Conservation (phyloP, 1,140 invertebrate genomes). For the Diorhabda elongata region DNA sequence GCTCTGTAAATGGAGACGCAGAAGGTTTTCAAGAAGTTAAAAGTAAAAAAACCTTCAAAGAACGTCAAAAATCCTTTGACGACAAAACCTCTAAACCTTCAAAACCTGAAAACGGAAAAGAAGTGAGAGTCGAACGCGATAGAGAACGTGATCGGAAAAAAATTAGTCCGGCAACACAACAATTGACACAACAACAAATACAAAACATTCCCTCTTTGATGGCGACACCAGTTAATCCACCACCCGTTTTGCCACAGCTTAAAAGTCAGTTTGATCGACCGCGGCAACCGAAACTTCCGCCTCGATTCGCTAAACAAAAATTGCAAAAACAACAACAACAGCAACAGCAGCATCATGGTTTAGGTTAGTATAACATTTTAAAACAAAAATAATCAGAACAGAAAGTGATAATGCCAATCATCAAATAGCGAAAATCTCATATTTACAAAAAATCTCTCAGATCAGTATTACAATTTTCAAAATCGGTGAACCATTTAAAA, state of each 20-base stretch:
- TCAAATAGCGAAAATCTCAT: too few species aligned
- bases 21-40: conserved; percentile 86
- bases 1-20: conserved; percentile 45
- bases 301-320: conserved; percentile 73
- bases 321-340: conserved; percentile 49
- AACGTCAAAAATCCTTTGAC: conserved; percentile 50
- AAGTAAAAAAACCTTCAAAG: conserved; percentile 72
- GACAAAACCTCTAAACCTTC: conserved; percentile 53
- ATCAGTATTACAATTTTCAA: too few species aligned
- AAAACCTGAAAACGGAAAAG: conserved; percentile 49
- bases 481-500: too few species aligned
- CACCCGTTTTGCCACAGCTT: conserved; percentile 47
- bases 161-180: conserved; percentile 32
- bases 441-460: too few species aligned
- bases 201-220: conserved; percentile 53
- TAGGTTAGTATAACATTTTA: neutral
- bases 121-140: conserved; percentile 28
- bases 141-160: conserved; percentile 33
- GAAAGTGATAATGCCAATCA: too few species aligned
- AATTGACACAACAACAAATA: conserved; percentile 52
- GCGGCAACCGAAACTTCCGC: conserved; percentile 59
- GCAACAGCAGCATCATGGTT: conserved; percentile 35
- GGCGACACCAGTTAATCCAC: conserved; percentile 50
- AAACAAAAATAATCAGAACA: too few species aligned
- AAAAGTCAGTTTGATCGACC: conserved; percentile 57